These are phyloP conservation scores for Drosophila sucinea DNA, from an alignment of 1,140 invertebrate species.

Conservation along the genomic window DNA sequence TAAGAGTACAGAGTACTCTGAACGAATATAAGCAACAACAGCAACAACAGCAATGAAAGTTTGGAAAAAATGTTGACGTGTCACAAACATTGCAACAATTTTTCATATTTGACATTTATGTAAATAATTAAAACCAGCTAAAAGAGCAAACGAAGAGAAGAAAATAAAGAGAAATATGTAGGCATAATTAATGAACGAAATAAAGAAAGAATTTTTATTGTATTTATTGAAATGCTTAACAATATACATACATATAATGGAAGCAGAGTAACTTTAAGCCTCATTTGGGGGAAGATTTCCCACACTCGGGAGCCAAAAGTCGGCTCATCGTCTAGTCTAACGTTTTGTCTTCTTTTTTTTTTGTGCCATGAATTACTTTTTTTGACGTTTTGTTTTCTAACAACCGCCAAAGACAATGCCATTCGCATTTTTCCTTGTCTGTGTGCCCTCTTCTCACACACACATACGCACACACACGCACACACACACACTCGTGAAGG, in stretches of 20 bases:
- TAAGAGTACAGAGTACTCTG: neutral
- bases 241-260: neutral
- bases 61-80: slow-evolving; percentile 15
- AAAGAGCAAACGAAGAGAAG: slow-evolving; percentile 35
- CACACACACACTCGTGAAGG: slow-evolving; percentile 14
- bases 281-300: neutral
- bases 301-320: neutral
- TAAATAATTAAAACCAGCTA: slow-evolving; percentile 38
- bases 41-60: neutral
- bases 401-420: slow-evolving; percentile 72
- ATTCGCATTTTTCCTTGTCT: slow-evolving; percentile 11
- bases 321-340: slow-evolving; percentile 37
- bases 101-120: slow-evolving; percentile 32
- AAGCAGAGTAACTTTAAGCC: slow-evolving; percentile 13
- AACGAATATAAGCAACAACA: neutral
- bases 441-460: slow-evolving; percentile 10
- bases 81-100: slow-evolving; percentile 25
- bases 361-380: slow-evolving; percentile 77
- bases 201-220: slow-evolving; percentile 24
- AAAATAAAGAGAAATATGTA: slow-evolving; percentile 39
- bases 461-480: slow-evolving; percentile 19
- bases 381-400: slow-evolving; percentile 76
- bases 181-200: slow-evolving; percentile 54
- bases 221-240: slow-evolving; percentile 4
- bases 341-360: slow-evolving; percentile 36